Evolutionary conservation across 2,797 vertebrate genomes (phyloP), one percentile per base, ranked within the genome.

Genomic region (Melopsittacus undulatus): DNA sequence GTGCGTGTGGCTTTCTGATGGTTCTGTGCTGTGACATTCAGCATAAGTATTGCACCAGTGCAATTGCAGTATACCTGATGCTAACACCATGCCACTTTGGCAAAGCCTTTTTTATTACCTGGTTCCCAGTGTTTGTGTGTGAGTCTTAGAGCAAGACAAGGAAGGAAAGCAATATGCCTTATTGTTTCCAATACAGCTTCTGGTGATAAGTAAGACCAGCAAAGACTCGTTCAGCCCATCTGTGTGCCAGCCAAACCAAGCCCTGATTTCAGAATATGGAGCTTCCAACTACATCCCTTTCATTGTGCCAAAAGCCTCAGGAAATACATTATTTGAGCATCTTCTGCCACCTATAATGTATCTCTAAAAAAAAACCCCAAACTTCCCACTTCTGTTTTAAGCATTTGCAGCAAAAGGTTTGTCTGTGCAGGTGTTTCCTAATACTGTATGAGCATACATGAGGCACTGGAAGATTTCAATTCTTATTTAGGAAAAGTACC

Each of bases 1-100:
- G 14, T 57, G 12, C 45, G 5, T 34, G 11, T 40, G 7, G 22
- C 22, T 84, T 76, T 74, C 34, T 87, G 40, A 38, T 66, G 29
- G 12, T 73, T 11, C 36, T 75, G 24, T 57, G 15, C 73, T 75
- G 29, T 73, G 30, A 36, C 36, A 15, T 54, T 74, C 16, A 63
- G 48, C 5, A 0, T 46, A 30, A 69, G 5, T 78, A 23, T 8
- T 3, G 40, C 3, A 5, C 23, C 13, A 59, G 19, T 15, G 36
- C 1, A 0, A 19, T 3, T 62, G 34, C 34, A 17, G 15, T 48
- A 32, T 56, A 27, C 21, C 52, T n/a, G 29, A 18, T 66, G 14
- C 13, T 46, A 38, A 46, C 17, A 5, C 27, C 59, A 30, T 68
- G 27, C 18, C 17, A 26, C n/a, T 73, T 45, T 3, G 11, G 59